A percentile compares a stretch with the other conserved stretches of the same genome.
Evolutionary conservation across 1,140 invertebrate species (phyloP).

Genomic region (Adelges cooleyi): DNA sequence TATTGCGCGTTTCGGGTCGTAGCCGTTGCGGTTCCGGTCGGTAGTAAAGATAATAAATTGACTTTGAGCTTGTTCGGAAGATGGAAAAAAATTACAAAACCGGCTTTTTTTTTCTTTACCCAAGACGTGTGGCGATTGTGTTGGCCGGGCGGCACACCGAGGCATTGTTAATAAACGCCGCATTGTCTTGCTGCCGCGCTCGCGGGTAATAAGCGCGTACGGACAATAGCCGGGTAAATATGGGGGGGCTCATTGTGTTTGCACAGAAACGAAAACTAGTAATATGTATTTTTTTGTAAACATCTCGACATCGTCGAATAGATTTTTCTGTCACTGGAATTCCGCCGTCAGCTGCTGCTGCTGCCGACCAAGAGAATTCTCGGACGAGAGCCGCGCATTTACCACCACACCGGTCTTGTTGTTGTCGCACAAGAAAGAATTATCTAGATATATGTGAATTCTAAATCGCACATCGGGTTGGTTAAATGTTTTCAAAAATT

Average conservation of each 20-base stretch:
- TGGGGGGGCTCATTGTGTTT: conserved; percentile 27
- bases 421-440: no score
- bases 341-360: not conserved
- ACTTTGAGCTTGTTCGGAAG: conserved; percentile 10
- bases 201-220: conserved; percentile 13
- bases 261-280: conserved; percentile 22
- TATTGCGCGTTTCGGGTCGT: no score
- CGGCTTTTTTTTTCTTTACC: not conserved
- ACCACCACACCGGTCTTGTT: no score
- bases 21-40: no score
- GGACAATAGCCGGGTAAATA: conserved; percentile 26
- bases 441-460: no score
- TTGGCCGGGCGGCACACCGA: not conserved
- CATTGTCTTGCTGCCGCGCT: conserved; percentile 27
- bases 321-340: conserved; percentile 23
- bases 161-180: conserved; percentile 27
- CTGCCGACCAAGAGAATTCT: no score
- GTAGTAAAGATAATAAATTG: conserved; percentile 22
- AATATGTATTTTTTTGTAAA: conserved; percentile 26
- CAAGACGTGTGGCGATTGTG: conserved; percentile 25
- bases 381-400: no score
- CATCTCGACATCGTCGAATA: conserved; percentile 6
- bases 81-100: not conserved
- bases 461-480: no score
- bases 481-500: no score